phyloP scores from a whole-genome alignment of 2,113 vertebrate species.

The Thamnaconus septentrionalis region DNA sequence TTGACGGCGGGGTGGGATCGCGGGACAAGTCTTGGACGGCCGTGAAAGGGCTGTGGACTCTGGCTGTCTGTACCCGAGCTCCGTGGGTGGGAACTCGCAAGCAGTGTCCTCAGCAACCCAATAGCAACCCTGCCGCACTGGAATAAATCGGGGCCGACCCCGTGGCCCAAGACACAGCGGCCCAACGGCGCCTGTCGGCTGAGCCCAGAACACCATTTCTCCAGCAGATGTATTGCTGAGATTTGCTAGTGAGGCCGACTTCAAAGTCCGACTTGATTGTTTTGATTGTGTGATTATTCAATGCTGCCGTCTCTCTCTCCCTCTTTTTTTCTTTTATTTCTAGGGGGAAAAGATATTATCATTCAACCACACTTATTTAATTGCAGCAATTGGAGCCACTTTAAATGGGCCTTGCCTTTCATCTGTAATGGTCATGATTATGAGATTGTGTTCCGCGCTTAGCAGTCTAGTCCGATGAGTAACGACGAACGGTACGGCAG shows the following conservation, averaged over 20 bases:
- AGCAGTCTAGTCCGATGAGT: conserved; percentile 69
- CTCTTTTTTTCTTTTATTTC: conserved; percentile 72
- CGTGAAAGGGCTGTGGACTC: conserved; percentile 49
- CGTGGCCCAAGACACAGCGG: conserved; percentile 58
- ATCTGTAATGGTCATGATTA: conserved; percentile 83
- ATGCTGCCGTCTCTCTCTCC: conserved; percentile 61
- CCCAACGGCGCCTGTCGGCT: conserved; percentile 73
- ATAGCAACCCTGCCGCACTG: conserved; percentile 43
- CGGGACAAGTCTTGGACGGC: conserved; percentile 57
- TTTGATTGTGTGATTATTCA: conserved; percentile 83
- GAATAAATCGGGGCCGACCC: conserved; percentile 58
- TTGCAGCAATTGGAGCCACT: conserved; percentile 82
- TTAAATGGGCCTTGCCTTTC: conserved; percentile 78
- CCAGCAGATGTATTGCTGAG: conserved; percentile 73
- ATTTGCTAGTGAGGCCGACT: conserved; percentile 72
- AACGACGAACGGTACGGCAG: conserved; percentile 46
- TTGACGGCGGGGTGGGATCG: conserved; percentile 66
- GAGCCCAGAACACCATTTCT: conserved; percentile 69
- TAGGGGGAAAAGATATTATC: conserved; percentile 81
- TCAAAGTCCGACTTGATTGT: conserved; percentile 78
- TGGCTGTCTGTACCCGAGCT: conserved; percentile 53
- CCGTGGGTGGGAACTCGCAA: conserved; percentile 71
- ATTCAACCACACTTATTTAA: conserved; percentile 85
- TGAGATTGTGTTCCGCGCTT: conserved; percentile 75
- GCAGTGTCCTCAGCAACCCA: conserved; percentile 56